A percentile compares a stretch with the other conserved stretches of the same genome.
These are phyloP conservation scores for Pimephales promelas DNA, from an alignment of 2,113 vertebrate species.

Conservation along the genomic window DNA sequence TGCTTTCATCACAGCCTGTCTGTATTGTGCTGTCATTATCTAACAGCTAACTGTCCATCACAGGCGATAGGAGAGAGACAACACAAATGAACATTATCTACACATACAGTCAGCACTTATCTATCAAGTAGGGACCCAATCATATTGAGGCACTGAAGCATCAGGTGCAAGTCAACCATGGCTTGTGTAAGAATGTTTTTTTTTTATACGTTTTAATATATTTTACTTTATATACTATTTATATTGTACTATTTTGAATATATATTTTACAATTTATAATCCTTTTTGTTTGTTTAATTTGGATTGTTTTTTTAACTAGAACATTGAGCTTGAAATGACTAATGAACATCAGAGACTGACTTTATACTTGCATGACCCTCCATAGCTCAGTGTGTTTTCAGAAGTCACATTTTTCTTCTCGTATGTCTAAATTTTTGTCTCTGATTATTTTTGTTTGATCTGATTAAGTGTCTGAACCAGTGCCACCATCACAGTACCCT, in stretches of 20 bases:
- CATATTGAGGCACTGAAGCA: neutral
- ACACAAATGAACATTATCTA: constrained; percentile 2
- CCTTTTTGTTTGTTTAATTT: neutral
- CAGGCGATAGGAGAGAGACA: constrained; percentile 39
- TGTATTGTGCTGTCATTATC: constrained; percentile 87
- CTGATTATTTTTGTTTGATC: neutral
- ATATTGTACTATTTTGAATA: neutral
- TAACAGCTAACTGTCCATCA: constrained; percentile 81
- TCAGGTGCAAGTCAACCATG: neutral
- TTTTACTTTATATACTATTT: neutral
- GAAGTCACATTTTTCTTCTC: neutral
- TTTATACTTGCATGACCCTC: neutral
- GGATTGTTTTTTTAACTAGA: neutral
- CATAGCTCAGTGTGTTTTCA: neutral
- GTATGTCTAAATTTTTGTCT: neutral
- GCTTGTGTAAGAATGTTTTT: neutral
- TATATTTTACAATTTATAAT: too few relatives aligned
- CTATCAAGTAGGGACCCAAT: neutral
- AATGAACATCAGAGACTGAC: neutral
- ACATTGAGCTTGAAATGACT: neutral
- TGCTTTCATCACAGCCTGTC: constrained; percentile 88
- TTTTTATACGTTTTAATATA: neutral
- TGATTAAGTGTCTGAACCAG: neutral
- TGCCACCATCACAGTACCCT: neutral
- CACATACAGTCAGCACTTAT: neutral